A percentile compares a stretch with the other conserved stretches of the same genome.
Conservation (phyloP, 1,140 invertebrate species). For the Hestina assimilis region DNA sequence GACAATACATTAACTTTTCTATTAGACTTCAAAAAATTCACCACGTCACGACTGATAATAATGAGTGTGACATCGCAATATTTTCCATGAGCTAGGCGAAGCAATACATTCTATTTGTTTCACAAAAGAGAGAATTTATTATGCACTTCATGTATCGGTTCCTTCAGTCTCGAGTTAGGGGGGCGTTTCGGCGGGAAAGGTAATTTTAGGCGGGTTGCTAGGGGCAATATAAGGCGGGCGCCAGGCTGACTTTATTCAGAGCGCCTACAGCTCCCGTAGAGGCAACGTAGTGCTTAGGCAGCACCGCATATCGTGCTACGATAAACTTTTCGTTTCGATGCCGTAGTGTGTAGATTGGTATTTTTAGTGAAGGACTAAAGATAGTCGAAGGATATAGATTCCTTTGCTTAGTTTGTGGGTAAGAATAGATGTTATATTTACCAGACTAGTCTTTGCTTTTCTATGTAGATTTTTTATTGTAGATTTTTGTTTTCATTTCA, state of each 20-base stretch:
- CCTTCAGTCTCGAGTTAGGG: constrained; percentile 17
- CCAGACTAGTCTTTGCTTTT: constrained; percentile 5
- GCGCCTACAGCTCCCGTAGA: constrained; percentile 38
- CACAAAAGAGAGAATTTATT: constrained; percentile 8
- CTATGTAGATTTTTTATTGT: neutral
- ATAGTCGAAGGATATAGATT: constrained; percentile 19
- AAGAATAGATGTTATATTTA: constrained; percentile 21
- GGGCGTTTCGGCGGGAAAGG: constrained; percentile 38
- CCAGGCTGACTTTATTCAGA: constrained; percentile 40
- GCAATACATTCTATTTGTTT: constrained; percentile 15
- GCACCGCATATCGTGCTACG: constrained; percentile 34
- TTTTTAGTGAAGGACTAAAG: constrained; percentile 17
- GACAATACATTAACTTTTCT: neutral
- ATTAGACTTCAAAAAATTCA: neutral
- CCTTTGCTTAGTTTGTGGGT: constrained; percentile 31
- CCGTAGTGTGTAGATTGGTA: constrained; percentile 20
- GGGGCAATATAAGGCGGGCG: constrained; percentile 50
- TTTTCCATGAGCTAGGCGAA: constrained; percentile 3
- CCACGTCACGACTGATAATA: neutral
- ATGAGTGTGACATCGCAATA: constrained; percentile 6
- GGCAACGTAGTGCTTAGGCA: constrained; percentile 30
- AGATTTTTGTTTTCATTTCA: constrained; percentile 17
- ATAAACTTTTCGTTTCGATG: constrained; percentile 40
- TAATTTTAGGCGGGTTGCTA: constrained; percentile 24
- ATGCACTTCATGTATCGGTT: constrained; percentile 10